Percentiles rank a stretch among this genome's conserved stretches.
Conservation (phyloP, 2,113 vertebrate species). For the Piaya cayana region DNA sequence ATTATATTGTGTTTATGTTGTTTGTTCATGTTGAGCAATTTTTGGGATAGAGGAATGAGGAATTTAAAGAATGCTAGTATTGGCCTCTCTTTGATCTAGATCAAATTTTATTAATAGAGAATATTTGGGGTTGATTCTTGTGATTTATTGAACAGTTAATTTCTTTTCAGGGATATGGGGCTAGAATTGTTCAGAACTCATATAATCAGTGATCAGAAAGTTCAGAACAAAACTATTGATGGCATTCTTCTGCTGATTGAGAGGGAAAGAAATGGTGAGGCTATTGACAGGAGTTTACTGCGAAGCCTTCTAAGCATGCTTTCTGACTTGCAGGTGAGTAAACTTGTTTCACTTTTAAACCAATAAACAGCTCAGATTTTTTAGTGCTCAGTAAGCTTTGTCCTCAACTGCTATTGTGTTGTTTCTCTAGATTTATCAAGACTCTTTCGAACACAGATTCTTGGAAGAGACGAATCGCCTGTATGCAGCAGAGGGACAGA, state of each 20-base stretch:
- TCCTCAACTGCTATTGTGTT: neutral
- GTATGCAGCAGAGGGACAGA: conserved; percentile 96
- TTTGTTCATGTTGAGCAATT: neutral
- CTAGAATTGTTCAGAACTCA: conserved; percentile 97
- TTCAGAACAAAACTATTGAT: conserved; percentile 98
- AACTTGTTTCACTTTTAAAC: neutral
- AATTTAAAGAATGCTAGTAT: neutral
- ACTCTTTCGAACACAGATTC: conserved; percentile 97
- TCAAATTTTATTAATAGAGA: neutral
- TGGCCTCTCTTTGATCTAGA: neutral
- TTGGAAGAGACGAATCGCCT: conserved; percentile 97
- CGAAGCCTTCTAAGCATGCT: conserved; percentile 98
- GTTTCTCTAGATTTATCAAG: conserved; percentile 91
- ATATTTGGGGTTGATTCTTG: neutral
- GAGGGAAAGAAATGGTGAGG: conserved; percentile 93
- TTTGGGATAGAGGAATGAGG: neutral
- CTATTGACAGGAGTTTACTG: conserved; percentile 93
- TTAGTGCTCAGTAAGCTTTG: neutral
- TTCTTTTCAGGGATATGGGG: conserved; percentile 93
- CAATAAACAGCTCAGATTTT: neutral
- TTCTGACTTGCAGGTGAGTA: conserved; percentile 92
- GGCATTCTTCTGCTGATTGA: conserved; percentile 96
- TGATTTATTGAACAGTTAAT: conserved; percentile 16
- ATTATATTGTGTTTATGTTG: neutral
- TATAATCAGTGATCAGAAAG: conserved; percentile 97